Percentiles rank a stretch among this genome's conserved stretches.
Conservation (phyloP, 1,140 invertebrate genomes). For the Maconellicoccus hirsutus region DNA sequence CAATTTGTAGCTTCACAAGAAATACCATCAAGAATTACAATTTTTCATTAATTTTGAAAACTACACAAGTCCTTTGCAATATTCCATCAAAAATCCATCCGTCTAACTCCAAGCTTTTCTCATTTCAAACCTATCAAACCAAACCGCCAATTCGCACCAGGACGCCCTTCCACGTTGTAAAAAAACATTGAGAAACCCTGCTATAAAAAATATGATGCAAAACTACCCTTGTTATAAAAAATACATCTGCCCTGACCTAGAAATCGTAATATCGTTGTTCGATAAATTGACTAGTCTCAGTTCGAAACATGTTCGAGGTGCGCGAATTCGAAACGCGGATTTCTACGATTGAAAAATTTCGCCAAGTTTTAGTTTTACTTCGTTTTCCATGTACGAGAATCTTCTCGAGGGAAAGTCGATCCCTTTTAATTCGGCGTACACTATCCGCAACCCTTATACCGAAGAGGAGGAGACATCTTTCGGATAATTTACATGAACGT, state of each 20-base stretch:
- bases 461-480: neutral
- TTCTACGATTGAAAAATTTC: no score
- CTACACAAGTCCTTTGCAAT: no score
- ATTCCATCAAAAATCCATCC: no score
- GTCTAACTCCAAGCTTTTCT: no score
- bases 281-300: neutral
- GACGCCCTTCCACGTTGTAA: no score
- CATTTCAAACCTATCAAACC: neutral
- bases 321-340: neutral
- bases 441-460: neutral
- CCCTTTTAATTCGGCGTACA: neutral
- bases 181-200: neutral
- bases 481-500: conserved; percentile 3
- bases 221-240: neutral
- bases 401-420: neutral
- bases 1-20: no score
- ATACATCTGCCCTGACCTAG: neutral
- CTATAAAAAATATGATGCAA: neutral
- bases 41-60: no score
- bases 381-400: neutral
- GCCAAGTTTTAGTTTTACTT: neutral
- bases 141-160: neutral
- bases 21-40: no score
- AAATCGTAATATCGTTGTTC: neutral
- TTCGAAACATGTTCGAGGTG: neutral